Evolutionary conservation across 2,797 vertebrate species (phyloP).

Genomic region (Falco novaeseelandiae): DNA sequence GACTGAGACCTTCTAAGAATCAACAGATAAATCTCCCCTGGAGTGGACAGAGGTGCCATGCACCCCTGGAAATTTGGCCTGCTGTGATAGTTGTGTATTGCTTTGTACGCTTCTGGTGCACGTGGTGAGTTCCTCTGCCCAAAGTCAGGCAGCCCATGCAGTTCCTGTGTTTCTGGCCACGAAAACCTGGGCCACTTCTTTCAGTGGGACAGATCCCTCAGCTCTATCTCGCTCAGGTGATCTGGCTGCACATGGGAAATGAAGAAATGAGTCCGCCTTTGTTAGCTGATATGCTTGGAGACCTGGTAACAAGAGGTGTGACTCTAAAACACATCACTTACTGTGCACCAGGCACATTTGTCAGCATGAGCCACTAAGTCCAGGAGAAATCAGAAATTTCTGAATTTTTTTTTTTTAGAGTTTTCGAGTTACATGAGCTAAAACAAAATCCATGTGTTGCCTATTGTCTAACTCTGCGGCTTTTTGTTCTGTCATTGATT

Average conservation of each 20-base stretch:
- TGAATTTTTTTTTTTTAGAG: background rate
- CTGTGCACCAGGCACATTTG: background rate
- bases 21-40: background rate
- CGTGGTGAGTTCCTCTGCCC: background rate
- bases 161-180: background rate
- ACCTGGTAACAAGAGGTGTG: background rate
- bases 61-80: background rate
- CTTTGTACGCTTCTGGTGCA: background rate
- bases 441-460: background rate
- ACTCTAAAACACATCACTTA: background rate
- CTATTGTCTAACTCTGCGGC: background rate
- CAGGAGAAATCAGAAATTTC: slow-evolving; percentile 12
- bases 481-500: background rate
- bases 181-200: background rate
- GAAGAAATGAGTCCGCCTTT: background rate
- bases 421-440: background rate
- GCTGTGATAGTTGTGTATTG: background rate
- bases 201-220: background rate
- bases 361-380: background rate
- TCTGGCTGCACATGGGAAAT: background rate
- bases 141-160: background rate
- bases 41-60: fast-evolving
- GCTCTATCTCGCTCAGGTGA: background rate
- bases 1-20: background rate
- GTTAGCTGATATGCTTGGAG: background rate